Conservation (phyloP, 2,888 invertebrate genomes). For the Melieria crassipennis region DNA sequence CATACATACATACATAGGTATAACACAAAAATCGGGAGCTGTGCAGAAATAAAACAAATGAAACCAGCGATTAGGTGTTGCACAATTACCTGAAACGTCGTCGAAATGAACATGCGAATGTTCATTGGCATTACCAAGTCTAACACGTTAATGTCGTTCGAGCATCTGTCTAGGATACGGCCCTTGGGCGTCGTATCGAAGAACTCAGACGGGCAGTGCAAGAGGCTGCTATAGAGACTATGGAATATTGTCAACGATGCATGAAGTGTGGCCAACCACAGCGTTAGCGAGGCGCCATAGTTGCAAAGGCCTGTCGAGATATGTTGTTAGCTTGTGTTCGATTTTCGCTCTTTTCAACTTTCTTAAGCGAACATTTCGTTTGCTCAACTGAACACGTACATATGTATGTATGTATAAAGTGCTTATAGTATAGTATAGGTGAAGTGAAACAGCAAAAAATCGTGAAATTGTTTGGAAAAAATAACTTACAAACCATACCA, state of each 20-base stretch:
- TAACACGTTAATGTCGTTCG: slow-evolving; percentile 70
- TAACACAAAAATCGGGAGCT: background rate
- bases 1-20: too few species aligned
- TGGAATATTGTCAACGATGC: slow-evolving; percentile 58
- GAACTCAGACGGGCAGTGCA: slow-evolving; percentile 71
- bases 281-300: slow-evolving; percentile 59
- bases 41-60: background rate
- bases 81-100: slow-evolving; percentile 61
- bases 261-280: slow-evolving; percentile 57
- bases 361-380: too few species aligned
- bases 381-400: too few species aligned
- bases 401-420: too few species aligned
- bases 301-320: slow-evolving; percentile 53
- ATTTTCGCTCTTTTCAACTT: too few species aligned
- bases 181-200: slow-evolving; percentile 75
- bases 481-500: slow-evolving; percentile 39
- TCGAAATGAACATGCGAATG: slow-evolving; percentile 59
- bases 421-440: too few species aligned
- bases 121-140: slow-evolving; percentile 69
- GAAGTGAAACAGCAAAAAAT: too few species aligned
- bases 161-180: slow-evolving; percentile 73
- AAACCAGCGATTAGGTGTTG: background rate
- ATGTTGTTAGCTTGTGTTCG: too few species aligned
- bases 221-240: slow-evolving; percentile 67
- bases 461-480: too few species aligned